Evolutionary conservation across 2,888 invertebrate species (phyloP), one percentile per base, ranked within the genome.

Genomic region (Leucania comma): DNA sequence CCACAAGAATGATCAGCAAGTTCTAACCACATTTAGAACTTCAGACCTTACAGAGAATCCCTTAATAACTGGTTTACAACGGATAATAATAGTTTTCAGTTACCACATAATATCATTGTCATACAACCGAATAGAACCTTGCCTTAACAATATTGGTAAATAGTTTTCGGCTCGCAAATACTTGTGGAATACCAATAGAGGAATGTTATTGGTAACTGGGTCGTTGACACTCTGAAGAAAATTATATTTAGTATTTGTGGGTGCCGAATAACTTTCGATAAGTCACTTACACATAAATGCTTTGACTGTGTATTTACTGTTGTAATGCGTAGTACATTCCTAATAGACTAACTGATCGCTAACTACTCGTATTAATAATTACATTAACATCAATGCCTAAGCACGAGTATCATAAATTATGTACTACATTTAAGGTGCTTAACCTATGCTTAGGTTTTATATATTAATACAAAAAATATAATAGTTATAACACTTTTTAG

Each of bases 151-250:
- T 82, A 79, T 54, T 66, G 65, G 67, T 58, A 73, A 71, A 70
- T 77, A 76, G 75, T 65, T 84, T 75, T 82, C 68, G 61, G 54
- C 63, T 60, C 51, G 29, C 60, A 60, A 72, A 84, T 84, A 76
- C 81, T 85, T 77, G 69, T 57, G 69, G 70, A 78, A 82, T 86
- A 76, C 78, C 81, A 35, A 79, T 72, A n/a, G 20, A 53, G 76
- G 84, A 72, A 85, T 84, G 72, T 65, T 69, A 73, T 72, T 68
- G 62, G 48, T 12, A 22, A 56, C 29, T 64, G 61, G 26, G 24
- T 26, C 63, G 57, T 10, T n/a, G 50, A 53, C 24, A 61, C 24
- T 20, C 48, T 58, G 24, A 50, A 24, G 35, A 24, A 57, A 46
- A 32, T 20, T 14, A 26, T 60, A 42, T 26, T 50, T 24, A 17